phyloP scores from a whole-genome alignment of 2,888 invertebrate species.

The Pyrgus malvae region DNA sequence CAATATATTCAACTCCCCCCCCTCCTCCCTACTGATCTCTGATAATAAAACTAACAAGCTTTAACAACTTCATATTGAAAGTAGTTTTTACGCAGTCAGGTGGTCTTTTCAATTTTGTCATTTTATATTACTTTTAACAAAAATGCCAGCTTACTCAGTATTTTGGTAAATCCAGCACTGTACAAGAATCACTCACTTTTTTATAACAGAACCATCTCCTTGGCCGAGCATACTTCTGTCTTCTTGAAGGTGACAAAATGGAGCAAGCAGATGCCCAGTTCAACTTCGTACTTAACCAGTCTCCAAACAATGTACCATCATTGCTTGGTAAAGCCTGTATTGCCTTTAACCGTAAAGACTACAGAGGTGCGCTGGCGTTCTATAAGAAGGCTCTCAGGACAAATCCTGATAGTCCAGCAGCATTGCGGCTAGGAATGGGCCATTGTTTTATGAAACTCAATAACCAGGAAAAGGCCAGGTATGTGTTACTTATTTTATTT shows the following conservation, averaged over 20 bases:
- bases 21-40: too few species aligned
- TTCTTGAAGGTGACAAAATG: slow-evolving; percentile 99
- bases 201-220: slow-evolving; percentile 93
- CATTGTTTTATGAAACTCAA: slow-evolving; percentile 98
- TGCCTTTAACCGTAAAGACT: slow-evolving; percentile 98
- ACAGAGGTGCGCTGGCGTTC: slow-evolving; percentile 96
- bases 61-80: too few species aligned
- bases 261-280: slow-evolving; percentile 99
- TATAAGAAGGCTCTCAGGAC: slow-evolving; percentile 98
- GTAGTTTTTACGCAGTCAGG: too few species aligned
- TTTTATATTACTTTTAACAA: too few species aligned
- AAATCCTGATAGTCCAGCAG: slow-evolving; percentile 98
- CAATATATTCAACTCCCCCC: too few species aligned
- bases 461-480: slow-evolving; percentile 97
- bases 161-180: not conserved
- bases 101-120: too few species aligned
- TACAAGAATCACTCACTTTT: too few species aligned
- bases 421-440: slow-evolving; percentile 98
- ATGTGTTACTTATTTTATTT: slow-evolving; percentile 27
- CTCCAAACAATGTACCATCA: slow-evolving; percentile 97
- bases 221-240: slow-evolving; percentile 98
- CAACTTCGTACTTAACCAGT: slow-evolving; percentile 98
- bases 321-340: slow-evolving; percentile 99
- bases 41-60: too few species aligned
- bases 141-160: too few species aligned